Evolutionary conservation across 1,140 invertebrate species (phyloP).

Genomic region (Philopotamus ludificatus): DNA sequence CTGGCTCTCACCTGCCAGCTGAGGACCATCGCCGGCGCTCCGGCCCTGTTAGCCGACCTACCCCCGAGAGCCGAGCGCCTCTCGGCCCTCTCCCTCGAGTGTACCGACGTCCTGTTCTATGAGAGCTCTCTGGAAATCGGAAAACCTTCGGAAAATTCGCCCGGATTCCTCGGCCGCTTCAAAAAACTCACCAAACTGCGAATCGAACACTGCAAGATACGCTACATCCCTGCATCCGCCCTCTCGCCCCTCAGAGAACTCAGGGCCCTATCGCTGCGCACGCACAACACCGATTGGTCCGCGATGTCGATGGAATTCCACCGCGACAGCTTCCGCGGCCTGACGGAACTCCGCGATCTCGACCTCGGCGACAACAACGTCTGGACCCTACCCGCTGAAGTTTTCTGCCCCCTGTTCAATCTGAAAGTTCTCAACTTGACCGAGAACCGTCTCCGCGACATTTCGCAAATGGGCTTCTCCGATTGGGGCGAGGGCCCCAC

Average conservation of each 20-base stretch:
- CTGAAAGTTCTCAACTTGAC: constrained; percentile 71
- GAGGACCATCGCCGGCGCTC: constrained; percentile 69
- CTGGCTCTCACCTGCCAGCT: constrained; percentile 69
- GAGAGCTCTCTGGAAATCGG: constrained; percentile 69
- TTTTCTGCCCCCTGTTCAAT: constrained; percentile 73
- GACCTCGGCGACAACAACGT: constrained; percentile 81
- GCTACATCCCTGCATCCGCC: constrained; percentile 68
- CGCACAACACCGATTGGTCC: constrained; percentile 80
- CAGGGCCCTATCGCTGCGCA: constrained; percentile 67
- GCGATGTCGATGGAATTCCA: constrained; percentile 75
- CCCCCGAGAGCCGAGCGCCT: constrained; percentile 68
- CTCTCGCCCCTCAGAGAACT: constrained; percentile 68
- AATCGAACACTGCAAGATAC: constrained; percentile 79
- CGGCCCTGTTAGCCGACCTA: constrained; percentile 67
- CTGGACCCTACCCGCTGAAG: constrained; percentile 69
- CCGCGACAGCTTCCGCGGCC: constrained; percentile 67
- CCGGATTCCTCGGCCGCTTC: constrained; percentile 67
- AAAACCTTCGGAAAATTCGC: constrained; percentile 58
- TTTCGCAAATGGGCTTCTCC: constrained; percentile 70
- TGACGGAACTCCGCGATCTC: constrained; percentile 66
- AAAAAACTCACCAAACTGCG: constrained; percentile 69
- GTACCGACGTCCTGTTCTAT: constrained; percentile 77
- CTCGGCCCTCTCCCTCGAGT: constrained; percentile 70
- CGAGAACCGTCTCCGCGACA: constrained; percentile 74
- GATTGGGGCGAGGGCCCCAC: constrained; percentile 62